These are phyloP conservation scores for Eilema depressum DNA, from an alignment of 2,888 invertebrate species.

Conservation along the genomic window DNA sequence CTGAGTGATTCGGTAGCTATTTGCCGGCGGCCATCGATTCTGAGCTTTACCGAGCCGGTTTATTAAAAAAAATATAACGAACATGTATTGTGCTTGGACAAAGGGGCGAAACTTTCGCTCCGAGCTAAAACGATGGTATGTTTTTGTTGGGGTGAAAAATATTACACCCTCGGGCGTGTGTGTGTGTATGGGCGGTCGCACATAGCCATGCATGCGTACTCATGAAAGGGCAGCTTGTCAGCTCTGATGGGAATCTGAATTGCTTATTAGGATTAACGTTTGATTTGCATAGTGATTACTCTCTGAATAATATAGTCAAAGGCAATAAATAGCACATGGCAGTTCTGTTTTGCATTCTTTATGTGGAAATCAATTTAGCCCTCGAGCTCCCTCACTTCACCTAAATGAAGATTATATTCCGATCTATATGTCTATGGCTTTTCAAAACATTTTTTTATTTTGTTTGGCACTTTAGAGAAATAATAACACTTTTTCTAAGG, in stretches of 20 bases:
- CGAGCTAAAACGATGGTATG: constrained; percentile 62
- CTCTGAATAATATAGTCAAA: constrained; percentile 10
- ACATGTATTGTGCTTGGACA: constrained; percentile 74
- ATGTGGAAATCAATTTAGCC: neutral
- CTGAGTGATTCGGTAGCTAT: constrained; percentile 78
- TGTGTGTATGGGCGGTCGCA: constrained; percentile 62
- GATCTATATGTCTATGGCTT: no score
- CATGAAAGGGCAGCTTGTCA: constrained; percentile 45
- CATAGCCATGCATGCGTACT: constrained; percentile 53
- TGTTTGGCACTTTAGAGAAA: no score
- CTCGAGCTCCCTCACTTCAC: neutral
- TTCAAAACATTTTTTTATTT: no score
- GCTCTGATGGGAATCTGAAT: constrained; percentile 58
- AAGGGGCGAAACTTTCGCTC: constrained; percentile 69
- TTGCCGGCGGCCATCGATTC: constrained; percentile 80
- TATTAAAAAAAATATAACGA: constrained; percentile 70
- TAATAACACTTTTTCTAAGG: no score
- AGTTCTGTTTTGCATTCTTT: neutral
- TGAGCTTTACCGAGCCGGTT: constrained; percentile 64
- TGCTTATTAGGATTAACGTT: constrained; percentile 60
- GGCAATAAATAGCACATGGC: neutral
- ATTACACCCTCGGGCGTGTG: constrained; percentile 82
- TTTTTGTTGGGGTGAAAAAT: constrained; percentile 85
- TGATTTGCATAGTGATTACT: constrained; percentile 52
- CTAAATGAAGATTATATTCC: neutral